Conservation (phyloP, 2,888 invertebrate species). For the Eupithecia pulchellata region DNA sequence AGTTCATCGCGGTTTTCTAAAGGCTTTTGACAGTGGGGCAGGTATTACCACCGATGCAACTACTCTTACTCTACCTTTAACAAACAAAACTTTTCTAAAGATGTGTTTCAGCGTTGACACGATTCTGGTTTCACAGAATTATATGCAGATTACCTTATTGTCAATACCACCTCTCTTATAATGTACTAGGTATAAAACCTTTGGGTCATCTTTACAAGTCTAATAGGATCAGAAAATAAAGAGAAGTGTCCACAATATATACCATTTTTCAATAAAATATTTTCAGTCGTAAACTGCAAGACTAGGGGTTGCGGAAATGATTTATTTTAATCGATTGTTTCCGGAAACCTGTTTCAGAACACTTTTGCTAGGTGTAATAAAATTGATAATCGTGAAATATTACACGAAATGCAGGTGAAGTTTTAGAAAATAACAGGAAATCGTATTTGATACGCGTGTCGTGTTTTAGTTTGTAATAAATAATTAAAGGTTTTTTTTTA, state of each 20-base stretch:
- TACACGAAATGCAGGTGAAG: background rate
- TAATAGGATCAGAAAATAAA: background rate
- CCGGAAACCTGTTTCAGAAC: constrained; percentile 26
- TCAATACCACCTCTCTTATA: too few relatives aligned
- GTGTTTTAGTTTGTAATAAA: too few relatives aligned
- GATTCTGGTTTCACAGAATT: background rate
- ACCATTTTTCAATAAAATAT: background rate
- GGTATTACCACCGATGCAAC: background rate
- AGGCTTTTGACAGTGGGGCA: background rate
- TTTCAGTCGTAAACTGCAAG: background rate
- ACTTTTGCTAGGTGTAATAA: constrained; percentile 19
- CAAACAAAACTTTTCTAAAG: background rate
- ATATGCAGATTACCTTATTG: too few relatives aligned
- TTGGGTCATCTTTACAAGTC: background rate
- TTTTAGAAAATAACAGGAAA: background rate
- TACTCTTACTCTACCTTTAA: too few relatives aligned
- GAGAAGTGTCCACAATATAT: background rate
- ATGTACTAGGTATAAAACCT: background rate
- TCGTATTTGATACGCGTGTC: background rate
- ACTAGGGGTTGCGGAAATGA: constrained; percentile 38
- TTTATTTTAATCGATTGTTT: constrained; percentile 43
- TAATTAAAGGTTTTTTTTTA: too few relatives aligned
- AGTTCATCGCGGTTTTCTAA: background rate
- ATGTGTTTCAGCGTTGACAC: background rate
- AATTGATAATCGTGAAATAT: constrained; percentile 21